Evolutionary conservation across 2,797 vertebrate genomes (phyloP), one percentile per base, ranked within the genome.

Genomic region (Galago senegalensis): DNA sequence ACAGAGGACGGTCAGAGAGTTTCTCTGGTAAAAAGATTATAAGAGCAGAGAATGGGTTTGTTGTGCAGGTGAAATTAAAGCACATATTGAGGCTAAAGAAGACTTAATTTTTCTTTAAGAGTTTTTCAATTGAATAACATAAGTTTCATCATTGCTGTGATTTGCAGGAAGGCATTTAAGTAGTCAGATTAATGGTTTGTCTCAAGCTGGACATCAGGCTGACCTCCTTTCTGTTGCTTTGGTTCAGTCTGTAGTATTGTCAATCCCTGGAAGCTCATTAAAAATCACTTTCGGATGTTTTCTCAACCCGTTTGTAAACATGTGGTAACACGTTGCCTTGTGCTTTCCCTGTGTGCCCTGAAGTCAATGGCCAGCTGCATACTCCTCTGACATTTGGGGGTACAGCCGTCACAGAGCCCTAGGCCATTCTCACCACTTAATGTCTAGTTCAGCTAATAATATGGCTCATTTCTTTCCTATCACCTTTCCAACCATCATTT

Each of bases 91-190:
- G 3, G n/a, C 29, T 83, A 60, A 43, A 49, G 18, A 73, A 72
- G 7, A 5, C 90, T 87, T 72, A n/a, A 84, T 84, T 86, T 88
- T 93, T 17, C 23, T 76, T 53, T 72, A 65, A 60, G 14, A 58
- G 40, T n/a, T 77, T 91, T 92, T 76, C 43, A 82, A 77, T 43
- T 63, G 37, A 95, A 46, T 67, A 49, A 53, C 82, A 73, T 81
- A 81, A 85, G 5, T 76, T 37, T 29, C 88, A 49, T 76, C 17
- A 61, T 53, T 82, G 29, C 7, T 83, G 27, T 87, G 27, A 56
- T 89, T 93, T 69, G 4, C 17, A 88, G 37, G 11, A 60, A 84
- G n/a, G 56, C 40, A 67, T 75, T 20, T 87, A 77, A n/a, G 17
- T 34, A 56, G 31, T 76, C 20, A 69, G 37, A 49, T 80, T 40